These are phyloP conservation scores for Alethe castanea DNA, from an alignment of 2,113 vertebrate species.

Conservation along the genomic window DNA sequence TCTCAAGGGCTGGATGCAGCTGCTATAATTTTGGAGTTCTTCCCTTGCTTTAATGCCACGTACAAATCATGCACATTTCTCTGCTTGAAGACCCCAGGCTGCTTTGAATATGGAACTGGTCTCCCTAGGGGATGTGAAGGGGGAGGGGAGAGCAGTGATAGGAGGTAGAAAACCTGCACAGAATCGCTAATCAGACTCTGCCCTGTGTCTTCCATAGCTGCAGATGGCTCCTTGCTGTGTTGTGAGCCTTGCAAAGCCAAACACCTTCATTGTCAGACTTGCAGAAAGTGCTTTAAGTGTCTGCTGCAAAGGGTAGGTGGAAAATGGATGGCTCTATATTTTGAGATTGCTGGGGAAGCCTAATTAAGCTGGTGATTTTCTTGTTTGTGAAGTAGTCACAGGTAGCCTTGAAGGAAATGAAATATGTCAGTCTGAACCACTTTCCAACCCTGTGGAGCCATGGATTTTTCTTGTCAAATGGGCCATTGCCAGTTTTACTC, in stretches of 20 bases:
- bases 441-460: background rate
- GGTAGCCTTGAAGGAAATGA: background rate
- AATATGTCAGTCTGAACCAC: background rate
- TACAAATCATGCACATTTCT: slow-evolving; percentile 68
- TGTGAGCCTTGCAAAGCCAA: slow-evolving; percentile 8
- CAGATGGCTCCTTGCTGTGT: slow-evolving; percentile 48
- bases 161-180: slow-evolving; percentile 42
- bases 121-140: slow-evolving; percentile 16
- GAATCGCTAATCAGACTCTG: slow-evolving; percentile 58
- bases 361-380: slow-evolving; percentile 1
- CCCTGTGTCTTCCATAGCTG: slow-evolving; percentile 26
- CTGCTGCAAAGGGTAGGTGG: background rate
- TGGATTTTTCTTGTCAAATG: background rate
- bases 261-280: slow-evolving; percentile 19
- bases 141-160: slow-evolving; percentile 13
- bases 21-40: slow-evolving; percentile 59
- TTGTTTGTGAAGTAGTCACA: background rate
- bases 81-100: slow-evolving; percentile 66
- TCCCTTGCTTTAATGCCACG: slow-evolving; percentile 46
- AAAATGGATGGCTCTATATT: background rate
- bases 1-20: slow-evolving; percentile 58
- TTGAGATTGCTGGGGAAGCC: background rate
- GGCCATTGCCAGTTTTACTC: background rate
- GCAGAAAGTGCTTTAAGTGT: background rate
- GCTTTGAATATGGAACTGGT: slow-evolving; percentile 67